Base-by-base conservation (phyloP, 1,140 invertebrate species). In the Lamellibrachia luymesi region DNA sequence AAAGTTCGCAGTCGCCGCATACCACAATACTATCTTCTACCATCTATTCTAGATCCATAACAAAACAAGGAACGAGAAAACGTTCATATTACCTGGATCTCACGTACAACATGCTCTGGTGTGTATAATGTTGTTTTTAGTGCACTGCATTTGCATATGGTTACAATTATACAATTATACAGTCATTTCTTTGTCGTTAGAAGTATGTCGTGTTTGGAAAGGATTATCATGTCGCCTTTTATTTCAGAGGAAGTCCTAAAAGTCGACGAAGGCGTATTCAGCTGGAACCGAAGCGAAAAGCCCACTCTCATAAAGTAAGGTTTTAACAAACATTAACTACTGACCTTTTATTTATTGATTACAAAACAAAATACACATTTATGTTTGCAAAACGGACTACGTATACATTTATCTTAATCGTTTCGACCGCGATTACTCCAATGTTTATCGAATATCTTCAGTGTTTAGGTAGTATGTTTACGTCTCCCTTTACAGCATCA, bases 401-500 rank as follows among this genome's bases (percentile, higher is more conserved):
- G 52, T 56, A 56, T 56, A 56, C 17, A 56, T 56, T 6, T 56
- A 8, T 56, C 52, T 17, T 0, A 6, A 56, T 17, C 13, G 0
- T 56, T 56, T 56, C 52, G 6, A 6, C 52, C 64, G 25, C 64
- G 25, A 80, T 4, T 17, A 22, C 7, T 38, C 38, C 38, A 38
- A 22, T 22, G 64, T 22, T 80, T 17, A 22, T 0, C 25, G 2
- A 80, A 80, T 22, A 80, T 22, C 64, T 10, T 80, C 64, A 80
- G 25, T 10, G 64, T 10, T 80, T 22, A 91, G 91, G 13, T 13
- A 51, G 8, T 51, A 13, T 50, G 89, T 50, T 51, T 4, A 91
- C 38, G 22, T 8, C 91, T 51, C 4, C 27, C 49, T 92, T 80
- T 80, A 8, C 94, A 96, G 95, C 91, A 95, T 96, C 64, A 95